A percentile compares a stretch with the other conserved stretches of the same genome.
Conservation (phyloP, 2,888 invertebrate genomes). For the Trilocha varians region DNA sequence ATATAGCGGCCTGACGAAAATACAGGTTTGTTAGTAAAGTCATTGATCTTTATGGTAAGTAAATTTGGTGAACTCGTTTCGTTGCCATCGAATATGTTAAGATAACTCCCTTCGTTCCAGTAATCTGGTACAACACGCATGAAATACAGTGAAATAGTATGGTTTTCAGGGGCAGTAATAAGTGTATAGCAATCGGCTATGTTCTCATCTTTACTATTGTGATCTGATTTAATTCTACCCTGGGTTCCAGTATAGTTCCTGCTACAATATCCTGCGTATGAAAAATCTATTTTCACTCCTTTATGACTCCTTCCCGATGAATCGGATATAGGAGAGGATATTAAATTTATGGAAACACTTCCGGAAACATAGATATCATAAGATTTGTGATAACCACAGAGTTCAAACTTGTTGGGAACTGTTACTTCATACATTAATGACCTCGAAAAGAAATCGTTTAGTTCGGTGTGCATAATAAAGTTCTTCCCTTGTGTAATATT, state of each 20-base stretch:
- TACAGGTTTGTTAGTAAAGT: constrained; percentile 44
- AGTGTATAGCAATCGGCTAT: constrained; percentile 74
- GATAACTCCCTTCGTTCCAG: constrained; percentile 32
- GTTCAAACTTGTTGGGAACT: constrained; percentile 24
- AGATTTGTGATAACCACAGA: constrained; percentile 37
- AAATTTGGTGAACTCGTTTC: constrained; percentile 26
- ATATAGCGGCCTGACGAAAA: constrained; percentile 81
- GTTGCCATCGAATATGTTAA: constrained; percentile 58
- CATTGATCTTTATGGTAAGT: constrained; percentile 23
- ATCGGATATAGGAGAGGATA: constrained; percentile 37
- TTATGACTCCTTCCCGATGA: constrained; percentile 44
- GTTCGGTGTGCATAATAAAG: constrained; percentile 27
- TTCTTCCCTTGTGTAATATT: constrained; percentile 42
- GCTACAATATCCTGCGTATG: constrained; percentile 58
- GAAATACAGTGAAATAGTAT: constrained; percentile 80
- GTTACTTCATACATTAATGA: constrained; percentile 22
- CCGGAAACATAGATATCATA: constrained; percentile 42
- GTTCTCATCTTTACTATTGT: constrained; percentile 8
- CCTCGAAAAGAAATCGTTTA: constrained; percentile 26
- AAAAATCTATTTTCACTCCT: constrained; percentile 79
- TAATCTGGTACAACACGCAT: constrained; percentile 25
- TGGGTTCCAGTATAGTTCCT: constrained; percentile 79
- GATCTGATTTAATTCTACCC: constrained; percentile 75
- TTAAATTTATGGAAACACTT: constrained; percentile 30
- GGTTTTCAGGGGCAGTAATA: constrained; percentile 77